Evolutionary conservation across 2,113 vertebrate species (phyloP).

Genomic region (Cavia porcellus): DNA sequence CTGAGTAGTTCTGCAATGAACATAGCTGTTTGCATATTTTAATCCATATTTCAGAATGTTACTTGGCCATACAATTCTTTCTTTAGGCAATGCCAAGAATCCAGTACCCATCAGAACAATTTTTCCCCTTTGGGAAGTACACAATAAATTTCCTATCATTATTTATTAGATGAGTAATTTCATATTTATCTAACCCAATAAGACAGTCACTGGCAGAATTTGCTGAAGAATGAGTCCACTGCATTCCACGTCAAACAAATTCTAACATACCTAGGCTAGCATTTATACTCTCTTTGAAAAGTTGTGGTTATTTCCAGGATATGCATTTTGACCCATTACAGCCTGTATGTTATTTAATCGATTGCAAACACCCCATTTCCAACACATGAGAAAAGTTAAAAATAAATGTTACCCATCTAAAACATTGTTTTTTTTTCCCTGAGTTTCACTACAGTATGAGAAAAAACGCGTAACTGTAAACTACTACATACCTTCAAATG

Average conservation of each 20-base stretch:
- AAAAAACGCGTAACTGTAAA: constrained; percentile 21
- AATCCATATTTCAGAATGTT: constrained; percentile 42
- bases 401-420: constrained; percentile 40
- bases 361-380: constrained; percentile 53
- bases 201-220: constrained; percentile 55
- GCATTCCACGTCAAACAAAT: constrained; percentile 56
- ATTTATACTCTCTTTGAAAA: constrained; percentile 53
- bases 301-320: constrained; percentile 51
- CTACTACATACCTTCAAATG: constrained; percentile 47
- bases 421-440: neutral
- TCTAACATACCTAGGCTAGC: neutral
- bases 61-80: constrained; percentile 48
- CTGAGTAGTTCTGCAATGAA: constrained; percentile 47
- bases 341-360: constrained; percentile 51
- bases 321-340: constrained; percentile 19
- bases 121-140: constrained; percentile 43
- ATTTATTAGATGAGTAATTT: constrained; percentile 45
- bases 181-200: constrained; percentile 27
- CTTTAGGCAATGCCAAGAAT: constrained; percentile 34
- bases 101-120: neutral
- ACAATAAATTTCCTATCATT: constrained; percentile 48
- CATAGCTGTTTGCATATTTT: constrained; percentile 55
- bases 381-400: constrained; percentile 58
- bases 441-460: constrained; percentile 26
- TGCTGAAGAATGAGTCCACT: neutral